phyloP scores from a whole-genome alignment of 2,113 vertebrate genomes.

The Sturnus vulgaris region DNA sequence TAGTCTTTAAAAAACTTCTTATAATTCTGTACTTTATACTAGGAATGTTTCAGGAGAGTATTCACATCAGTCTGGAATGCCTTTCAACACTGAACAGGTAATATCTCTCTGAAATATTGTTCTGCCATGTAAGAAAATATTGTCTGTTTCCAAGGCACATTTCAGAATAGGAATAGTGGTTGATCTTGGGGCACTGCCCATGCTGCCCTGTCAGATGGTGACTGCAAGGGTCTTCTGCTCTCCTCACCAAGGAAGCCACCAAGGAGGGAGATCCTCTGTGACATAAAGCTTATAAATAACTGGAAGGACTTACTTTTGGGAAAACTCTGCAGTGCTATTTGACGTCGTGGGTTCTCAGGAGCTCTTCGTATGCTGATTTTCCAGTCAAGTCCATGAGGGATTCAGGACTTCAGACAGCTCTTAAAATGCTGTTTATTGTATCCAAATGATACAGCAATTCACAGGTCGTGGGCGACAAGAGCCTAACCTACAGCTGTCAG shows the following conservation, averaged over 20 bases:
- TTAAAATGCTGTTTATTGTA: too few species aligned
- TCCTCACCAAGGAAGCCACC: not conserved
- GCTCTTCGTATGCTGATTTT: not conserved
- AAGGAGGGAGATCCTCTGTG: not conserved
- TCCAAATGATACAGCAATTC: too few species aligned
- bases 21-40: not conserved
- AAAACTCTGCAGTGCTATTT: not conserved
- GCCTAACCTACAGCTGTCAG: too few species aligned
- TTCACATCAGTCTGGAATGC: not conserved
- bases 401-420: too few species aligned
- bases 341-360: not conserved
- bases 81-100: not conserved
- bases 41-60: not conserved
- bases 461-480: too few species aligned
- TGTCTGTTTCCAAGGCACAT: not conserved
- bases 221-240: not conserved
- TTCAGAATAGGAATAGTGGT: not conserved
- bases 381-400: not conserved
- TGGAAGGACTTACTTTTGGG: not conserved
- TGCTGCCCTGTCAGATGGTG: not conserved
- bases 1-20: not conserved
- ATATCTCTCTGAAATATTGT: not conserved
- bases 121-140: not conserved
- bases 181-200: accelerated
- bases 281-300: not conserved